Evolutionary conservation across 2,113 vertebrate genomes (phyloP), one percentile per base, ranked within the genome.

Genomic region (Anarhynchus alexandrinus): DNA sequence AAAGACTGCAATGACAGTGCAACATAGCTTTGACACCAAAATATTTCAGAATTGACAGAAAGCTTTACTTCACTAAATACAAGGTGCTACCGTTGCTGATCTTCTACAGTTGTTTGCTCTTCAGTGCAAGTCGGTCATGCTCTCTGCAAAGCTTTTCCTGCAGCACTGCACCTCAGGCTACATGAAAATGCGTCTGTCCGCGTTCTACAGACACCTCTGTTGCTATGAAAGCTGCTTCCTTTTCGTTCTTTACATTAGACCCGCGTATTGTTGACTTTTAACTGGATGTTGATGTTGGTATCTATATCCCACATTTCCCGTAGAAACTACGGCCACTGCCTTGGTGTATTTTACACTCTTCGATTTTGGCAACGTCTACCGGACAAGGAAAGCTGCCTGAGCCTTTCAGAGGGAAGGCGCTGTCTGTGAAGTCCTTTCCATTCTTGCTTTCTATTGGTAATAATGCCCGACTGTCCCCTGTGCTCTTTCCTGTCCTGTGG

Each of bases 211-310:
- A 7, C 22, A n/a, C 42, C 30, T 62, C 42, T 57, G 21, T n/a
- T 55, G 57, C 38, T 40, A 4, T 38, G 62, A 30, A 42, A 61
- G 64, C 72, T 40, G 34, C 36, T 76, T 69, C 30, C 26, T 69
- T 85, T 34, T 73, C 2, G 0, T 59, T 72, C 58, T 32, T 80
- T 18, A 7, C 42, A 34, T 38, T 40, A 42, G 9, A 21, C 59
- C 61, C 0, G 0, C 1, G 0, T 67, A 4, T 17, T 72, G 15
- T 4, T 81, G 67, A 26, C 11, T 70, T 83, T 25, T 23, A 74
- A 71, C 54, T n/a, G n/a, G 4, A 1, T 4, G 0, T 38, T 22
- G 45, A 3, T 22, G 6, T 32, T 71, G 57, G 20, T 82, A 7
- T 61, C n/a, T 21, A 3, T 38, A 55, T 20, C 13, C 61, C 12